These are phyloP conservation scores for Thera britannica DNA, from an alignment of 2,888 invertebrate genomes.

Conservation along the genomic window DNA sequence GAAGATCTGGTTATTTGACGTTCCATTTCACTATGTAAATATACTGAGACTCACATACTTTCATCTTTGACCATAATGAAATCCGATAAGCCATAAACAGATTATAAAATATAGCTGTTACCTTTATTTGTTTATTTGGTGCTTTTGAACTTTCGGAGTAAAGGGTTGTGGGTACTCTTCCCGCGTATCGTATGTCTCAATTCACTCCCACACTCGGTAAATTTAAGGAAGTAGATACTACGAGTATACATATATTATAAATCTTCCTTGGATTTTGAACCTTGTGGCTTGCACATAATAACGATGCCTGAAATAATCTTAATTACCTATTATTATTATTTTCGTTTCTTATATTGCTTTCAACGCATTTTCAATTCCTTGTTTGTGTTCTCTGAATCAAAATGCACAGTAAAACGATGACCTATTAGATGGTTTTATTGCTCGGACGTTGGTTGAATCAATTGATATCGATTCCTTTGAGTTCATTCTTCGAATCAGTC, in stretches of 20 bases:
- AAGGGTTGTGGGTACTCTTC: constrained; percentile 60
- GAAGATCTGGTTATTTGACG: not conserved
- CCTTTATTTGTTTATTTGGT: constrained; percentile 60
- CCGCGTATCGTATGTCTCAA: constrained; percentile 66
- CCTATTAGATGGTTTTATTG: constrained; percentile 54
- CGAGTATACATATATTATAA: no score
- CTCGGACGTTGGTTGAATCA: constrained; percentile 52
- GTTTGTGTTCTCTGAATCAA: constrained; percentile 48
- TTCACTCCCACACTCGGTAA: constrained; percentile 57
- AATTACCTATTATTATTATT: not conserved
- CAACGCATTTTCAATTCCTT: constrained; percentile 47
- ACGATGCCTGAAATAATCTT: constrained; percentile 10
- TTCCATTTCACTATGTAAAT: constrained; percentile 23
- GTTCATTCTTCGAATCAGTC: constrained; percentile 37
- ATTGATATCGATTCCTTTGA: constrained; percentile 40
- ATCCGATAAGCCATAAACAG: constrained; percentile 47
- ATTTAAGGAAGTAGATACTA: not conserved
- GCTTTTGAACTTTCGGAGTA: constrained; percentile 55
- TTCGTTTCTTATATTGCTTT: constrained; percentile 16
- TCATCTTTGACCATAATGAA: constrained; percentile 42
- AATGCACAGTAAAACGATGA: constrained; percentile 55
- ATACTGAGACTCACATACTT: constrained; percentile 20
- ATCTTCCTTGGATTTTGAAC: constrained; percentile 21
- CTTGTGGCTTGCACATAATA: constrained; percentile 28
- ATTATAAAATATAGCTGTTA: constrained; percentile 51